Conservation (phyloP, 2,797 vertebrate genomes). For the Characodon lateralis region DNA sequence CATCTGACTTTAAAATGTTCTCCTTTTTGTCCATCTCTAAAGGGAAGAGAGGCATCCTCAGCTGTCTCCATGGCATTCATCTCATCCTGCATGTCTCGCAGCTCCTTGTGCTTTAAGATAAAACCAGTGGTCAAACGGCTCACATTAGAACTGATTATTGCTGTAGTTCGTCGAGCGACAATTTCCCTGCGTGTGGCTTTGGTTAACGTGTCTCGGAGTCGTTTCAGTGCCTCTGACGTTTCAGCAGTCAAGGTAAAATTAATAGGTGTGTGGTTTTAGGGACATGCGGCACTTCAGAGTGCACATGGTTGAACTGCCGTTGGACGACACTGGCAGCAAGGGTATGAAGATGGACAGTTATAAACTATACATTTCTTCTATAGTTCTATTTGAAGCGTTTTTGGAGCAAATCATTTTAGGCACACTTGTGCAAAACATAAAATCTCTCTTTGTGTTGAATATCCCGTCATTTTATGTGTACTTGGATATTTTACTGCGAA, state of each 20-base stretch:
- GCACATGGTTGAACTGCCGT: conserved; percentile 19
- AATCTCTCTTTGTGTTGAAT: neutral
- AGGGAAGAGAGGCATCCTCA: conserved; percentile 39
- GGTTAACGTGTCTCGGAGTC: conserved; percentile 43
- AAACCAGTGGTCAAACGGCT: conserved; percentile 62
- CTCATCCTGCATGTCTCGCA: conserved; percentile 30
- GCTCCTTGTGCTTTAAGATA: conserved; percentile 50
- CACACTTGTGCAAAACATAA: neutral
- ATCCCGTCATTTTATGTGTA: neutral
- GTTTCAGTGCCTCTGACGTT: conserved; percentile 50
- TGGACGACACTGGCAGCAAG: conserved; percentile 6
- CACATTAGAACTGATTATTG: conserved; percentile 68
- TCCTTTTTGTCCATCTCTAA: conserved; percentile 46
- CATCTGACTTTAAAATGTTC: conserved; percentile 74
- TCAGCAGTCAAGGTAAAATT: conserved; percentile 58
- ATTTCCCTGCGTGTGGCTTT: conserved; percentile 40
- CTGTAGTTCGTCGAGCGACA: conserved; percentile 37
- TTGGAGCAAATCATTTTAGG: neutral
- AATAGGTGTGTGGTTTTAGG: conserved; percentile 37
- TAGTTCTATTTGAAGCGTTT: neutral
- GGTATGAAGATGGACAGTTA: neutral
- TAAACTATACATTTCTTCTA: neutral
- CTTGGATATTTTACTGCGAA: neutral
- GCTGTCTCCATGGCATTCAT: conserved; percentile 44
- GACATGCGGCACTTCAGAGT: conserved; percentile 36